Evolutionary conservation across 2,113 vertebrate species (phyloP).

Genomic region (Neofelis nebulosa): DNA sequence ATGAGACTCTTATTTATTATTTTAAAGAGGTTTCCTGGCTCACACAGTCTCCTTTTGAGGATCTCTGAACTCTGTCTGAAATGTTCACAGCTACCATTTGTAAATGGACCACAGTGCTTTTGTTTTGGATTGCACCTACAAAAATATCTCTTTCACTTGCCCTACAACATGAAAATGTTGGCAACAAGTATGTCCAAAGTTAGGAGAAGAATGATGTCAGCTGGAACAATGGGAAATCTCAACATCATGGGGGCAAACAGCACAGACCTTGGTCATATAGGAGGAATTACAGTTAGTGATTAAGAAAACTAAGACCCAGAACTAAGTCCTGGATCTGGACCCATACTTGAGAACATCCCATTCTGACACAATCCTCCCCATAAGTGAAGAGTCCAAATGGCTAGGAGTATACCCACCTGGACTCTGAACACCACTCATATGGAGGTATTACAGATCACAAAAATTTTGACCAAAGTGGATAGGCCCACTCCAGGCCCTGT

Average conservation of each 20-base stretch:
- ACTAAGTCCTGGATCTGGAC: neutral
- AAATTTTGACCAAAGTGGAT: neutral
- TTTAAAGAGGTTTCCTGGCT: neutral
- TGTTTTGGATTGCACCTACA: neutral
- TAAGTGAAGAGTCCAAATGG: neutral
- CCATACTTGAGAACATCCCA: neutral
- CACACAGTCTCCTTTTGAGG: neutral
- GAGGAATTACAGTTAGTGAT: neutral
- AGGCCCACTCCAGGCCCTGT: neutral
- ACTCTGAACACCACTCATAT: neutral
- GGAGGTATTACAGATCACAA: neutral
- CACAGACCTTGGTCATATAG: neutral
- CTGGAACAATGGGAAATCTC: neutral
- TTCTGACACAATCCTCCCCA: neutral
- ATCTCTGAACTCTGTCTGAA: neutral
- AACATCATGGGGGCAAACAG: fast-evolving
- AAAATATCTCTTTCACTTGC: neutral
- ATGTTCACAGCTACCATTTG: neutral
- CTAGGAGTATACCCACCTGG: fast-evolving
- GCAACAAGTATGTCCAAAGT: neutral
- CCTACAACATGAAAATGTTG: neutral
- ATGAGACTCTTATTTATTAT: neutral
- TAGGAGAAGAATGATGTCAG: neutral
- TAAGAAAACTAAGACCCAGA: neutral
- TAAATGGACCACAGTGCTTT: neutral